Evolutionary conservation across 35 echinoderm and acorn worm genomes (phyloP), one percentile per base, ranked within the genome.

Genomic region (Apostichopus parvimensis): DNA sequence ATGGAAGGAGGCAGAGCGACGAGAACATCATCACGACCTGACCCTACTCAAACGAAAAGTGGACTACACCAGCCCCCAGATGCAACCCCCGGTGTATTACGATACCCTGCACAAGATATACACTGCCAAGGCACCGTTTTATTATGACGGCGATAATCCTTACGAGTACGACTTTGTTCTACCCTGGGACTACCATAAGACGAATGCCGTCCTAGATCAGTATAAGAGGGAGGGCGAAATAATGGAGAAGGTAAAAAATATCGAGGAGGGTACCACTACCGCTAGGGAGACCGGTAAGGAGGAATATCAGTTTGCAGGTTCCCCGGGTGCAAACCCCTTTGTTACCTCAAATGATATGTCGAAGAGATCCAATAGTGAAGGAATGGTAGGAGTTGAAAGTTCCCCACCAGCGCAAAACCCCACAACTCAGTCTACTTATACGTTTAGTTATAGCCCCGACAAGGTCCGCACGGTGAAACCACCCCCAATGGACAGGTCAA

Each of bases 131-230:
- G 93, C 97, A 12, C 97, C 97, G 26, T 98, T 98, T 79, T 98
- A 96, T 59, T 93, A 98, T 21, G 97, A 98, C 64, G 97, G 97
- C 3, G 94, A 95, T 28, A 98, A 98, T 56, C 97, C 97, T 5
- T 98, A 98, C 61, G 97, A 98, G 71, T 93, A 96, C 22, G 97
- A 98, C 76, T 95, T 91, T 65, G 94, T 98, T 4, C 86, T 83
- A 4, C 97, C 97, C 17, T 98, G 97, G 97, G 94, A 98, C 56
- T 96, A 95, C 83, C 97, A 98, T 91, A 95, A 95, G 87, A 98
- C 97, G 17, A 83, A 87, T 17, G 75, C 95, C 9, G 66, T 92
- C n/a, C 83, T 93, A 2, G 97, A 95, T n/a, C 58, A 90, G 8
- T 95, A 95, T 53, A 89, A 92, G 18, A 59, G 78, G 10, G 91